Percentiles rank a stretch among this genome's conserved stretches.
phyloP scores from a whole-genome alignment of 2,888 invertebrate genomes.

The Orthosia incerta region DNA sequence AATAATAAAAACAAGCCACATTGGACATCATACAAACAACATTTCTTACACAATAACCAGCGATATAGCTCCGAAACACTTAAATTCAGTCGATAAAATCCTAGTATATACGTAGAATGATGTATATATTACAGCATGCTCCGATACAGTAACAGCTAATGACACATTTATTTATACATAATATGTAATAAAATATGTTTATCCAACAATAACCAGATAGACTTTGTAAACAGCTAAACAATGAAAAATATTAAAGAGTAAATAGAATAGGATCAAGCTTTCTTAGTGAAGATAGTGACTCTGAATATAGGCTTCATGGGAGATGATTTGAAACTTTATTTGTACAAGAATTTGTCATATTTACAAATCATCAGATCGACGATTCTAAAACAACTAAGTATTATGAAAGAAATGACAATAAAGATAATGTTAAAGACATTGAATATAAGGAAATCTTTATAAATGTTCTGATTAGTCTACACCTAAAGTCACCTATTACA shows the following conservation, averaged over 20 bases:
- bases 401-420: constrained; percentile 53
- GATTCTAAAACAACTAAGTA: constrained; percentile 54
- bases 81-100: constrained; percentile 85
- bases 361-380: constrained; percentile 58
- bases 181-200: constrained; percentile 87
- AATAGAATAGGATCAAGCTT: constrained; percentile 73
- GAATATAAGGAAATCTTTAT: constrained; percentile 59
- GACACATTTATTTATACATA: constrained; percentile 76
- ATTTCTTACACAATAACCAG: constrained; percentile 73
- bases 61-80: constrained; percentile 77
- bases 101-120: constrained; percentile 76
- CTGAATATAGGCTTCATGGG: constrained; percentile 71
- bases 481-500: constrained; percentile 79
- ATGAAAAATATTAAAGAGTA: constrained; percentile 77
- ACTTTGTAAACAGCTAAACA: constrained; percentile 88
- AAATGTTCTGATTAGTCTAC: constrained; percentile 73
- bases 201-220: constrained; percentile 87
- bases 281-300: constrained; percentile 75
- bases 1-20: constrained; percentile 72
- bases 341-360: constrained; percentile 72
- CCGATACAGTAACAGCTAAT: constrained; percentile 77
- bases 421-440: constrained; percentile 52
- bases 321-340: constrained; percentile 70
- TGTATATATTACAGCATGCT: constrained; percentile 82
- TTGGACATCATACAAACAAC: constrained; percentile 74